Conservation (phyloP, 2,797 vertebrate genomes). For the Eidolon dupreanum region DNA sequence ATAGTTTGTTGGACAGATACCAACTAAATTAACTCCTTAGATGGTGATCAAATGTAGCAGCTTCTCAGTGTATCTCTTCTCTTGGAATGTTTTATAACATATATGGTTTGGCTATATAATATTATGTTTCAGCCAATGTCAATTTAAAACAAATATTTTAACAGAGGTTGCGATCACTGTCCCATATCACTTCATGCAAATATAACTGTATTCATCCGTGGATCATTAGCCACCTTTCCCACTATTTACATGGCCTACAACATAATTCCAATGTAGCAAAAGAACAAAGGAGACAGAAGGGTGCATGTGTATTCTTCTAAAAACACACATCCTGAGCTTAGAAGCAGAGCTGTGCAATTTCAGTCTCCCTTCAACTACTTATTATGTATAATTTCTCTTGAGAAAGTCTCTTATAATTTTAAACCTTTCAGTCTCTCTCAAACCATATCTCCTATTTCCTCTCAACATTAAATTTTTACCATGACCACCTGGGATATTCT, state of each 20-base stretch:
- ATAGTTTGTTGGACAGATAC: background rate
- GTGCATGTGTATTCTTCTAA: background rate
- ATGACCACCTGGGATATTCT: background rate
- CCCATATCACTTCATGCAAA: background rate
- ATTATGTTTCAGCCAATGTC: background rate
- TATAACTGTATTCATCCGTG: background rate
- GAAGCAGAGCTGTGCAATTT: background rate
- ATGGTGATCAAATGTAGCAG: conserved; percentile 20
- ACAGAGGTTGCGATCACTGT: background rate
- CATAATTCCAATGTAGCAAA: background rate
- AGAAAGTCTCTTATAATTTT: background rate
- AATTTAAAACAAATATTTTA: conserved; percentile 38
- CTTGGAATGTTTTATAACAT: background rate
- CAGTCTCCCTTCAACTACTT: background rate
- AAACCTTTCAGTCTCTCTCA: background rate
- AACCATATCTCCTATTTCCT: background rate
- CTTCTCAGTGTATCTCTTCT: background rate
- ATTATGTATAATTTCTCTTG: background rate
- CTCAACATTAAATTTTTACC: background rate
- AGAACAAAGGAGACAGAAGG: background rate
- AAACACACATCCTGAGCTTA: background rate
- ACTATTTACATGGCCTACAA: background rate
- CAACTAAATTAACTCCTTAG: background rate
- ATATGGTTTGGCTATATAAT: background rate
- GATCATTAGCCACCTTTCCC: conserved; percentile 11